Evolutionary conservation across 2,888 invertebrate species (phyloP).

Genomic region (Sisyra terminalis): DNA sequence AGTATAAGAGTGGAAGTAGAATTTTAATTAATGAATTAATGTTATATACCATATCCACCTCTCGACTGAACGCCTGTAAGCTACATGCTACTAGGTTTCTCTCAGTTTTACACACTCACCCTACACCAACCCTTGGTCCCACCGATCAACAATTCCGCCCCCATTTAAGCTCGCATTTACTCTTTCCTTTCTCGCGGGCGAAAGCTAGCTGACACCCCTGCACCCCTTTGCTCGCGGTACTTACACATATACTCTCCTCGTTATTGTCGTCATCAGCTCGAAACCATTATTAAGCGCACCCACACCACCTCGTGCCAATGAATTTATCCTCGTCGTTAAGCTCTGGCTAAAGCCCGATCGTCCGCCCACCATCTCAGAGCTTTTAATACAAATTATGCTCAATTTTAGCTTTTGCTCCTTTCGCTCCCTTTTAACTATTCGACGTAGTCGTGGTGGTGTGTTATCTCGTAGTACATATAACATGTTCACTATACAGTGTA

Average conservation of each 20-base stretch:
- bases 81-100: neutral
- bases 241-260: neutral
- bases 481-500: neutral
- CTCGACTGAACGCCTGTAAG: neutral
- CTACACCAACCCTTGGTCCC: neutral
- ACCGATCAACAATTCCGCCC: neutral
- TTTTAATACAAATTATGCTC: constrained; percentile 9
- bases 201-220: no score
- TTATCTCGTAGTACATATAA: no score
- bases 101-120: neutral
- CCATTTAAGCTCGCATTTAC: neutral
- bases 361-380: constrained; percentile 3
- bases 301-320: no score
- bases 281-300: no score
- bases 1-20: constrained; percentile 9
- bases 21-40: constrained; percentile 10
- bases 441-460: neutral
- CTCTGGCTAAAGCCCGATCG: no score
- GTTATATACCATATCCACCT: constrained; percentile 7
- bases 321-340: no score
- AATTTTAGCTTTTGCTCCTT: constrained; percentile 7
- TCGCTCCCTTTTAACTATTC: neutral
- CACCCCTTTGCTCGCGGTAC: no score
- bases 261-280: no score
- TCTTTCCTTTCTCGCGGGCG: neutral